Evolutionary conservation across 2,888 invertebrate genomes (phyloP).

Genomic region (Mimumesa dahlbomi): DNA sequence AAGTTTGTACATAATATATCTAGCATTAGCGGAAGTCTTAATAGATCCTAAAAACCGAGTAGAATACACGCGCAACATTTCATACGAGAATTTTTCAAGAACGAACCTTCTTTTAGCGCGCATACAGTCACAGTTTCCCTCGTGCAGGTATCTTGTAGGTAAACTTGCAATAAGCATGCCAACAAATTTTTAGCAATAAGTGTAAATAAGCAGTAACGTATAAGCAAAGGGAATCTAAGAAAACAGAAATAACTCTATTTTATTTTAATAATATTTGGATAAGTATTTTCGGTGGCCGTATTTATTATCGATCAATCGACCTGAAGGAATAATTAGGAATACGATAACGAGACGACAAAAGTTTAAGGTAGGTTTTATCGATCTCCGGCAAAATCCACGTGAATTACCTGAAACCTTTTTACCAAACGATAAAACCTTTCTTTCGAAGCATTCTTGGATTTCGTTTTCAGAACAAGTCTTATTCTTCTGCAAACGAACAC

Average conservation of each 20-base stretch:
- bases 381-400: neutral
- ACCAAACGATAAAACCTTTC: slow-evolving; percentile 5
- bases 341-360: neutral
- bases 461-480: neutral
- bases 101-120: neutral
- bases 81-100: no score
- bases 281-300: slow-evolving; percentile 22
- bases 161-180: slow-evolving; percentile 60
- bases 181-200: slow-evolving; percentile 56
- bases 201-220: slow-evolving; percentile 26
- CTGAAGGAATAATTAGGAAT: neutral
- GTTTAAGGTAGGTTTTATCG: slow-evolving; percentile 14
- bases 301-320: slow-evolving; percentile 3
- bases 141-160: slow-evolving; percentile 31
- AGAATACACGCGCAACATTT: no score
- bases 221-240: slow-evolving; percentile 20
- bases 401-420: neutral
- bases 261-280: slow-evolving; percentile 35
- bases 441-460: slow-evolving; percentile 7
- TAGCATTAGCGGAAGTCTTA: no score
- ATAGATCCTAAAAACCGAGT: no score
- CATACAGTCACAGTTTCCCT: slow-evolving; percentile 16
- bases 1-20: no score
- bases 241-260: slow-evolving; percentile 40
- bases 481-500: neutral